Evolutionary conservation across 1,140 invertebrate genomes (phyloP).

Genomic region (Leguminivora glycinivorella): DNA sequence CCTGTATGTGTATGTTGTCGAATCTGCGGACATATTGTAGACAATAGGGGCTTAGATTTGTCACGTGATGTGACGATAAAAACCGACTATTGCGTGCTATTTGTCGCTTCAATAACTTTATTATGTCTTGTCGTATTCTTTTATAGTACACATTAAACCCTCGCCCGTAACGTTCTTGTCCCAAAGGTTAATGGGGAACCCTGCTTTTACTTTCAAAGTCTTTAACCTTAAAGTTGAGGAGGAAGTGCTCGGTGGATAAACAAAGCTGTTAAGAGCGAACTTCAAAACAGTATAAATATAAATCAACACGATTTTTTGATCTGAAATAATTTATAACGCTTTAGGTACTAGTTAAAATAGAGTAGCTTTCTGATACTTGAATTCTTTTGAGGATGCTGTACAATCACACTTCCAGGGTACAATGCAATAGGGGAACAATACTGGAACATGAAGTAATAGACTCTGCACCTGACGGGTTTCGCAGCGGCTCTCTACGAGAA

Average conservation of each 20-base stretch:
- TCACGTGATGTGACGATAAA: conserved; percentile 52
- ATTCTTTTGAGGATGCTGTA: background rate
- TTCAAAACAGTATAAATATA: background rate
- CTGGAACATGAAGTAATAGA: conserved; percentile 4
- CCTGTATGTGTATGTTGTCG: conserved; percentile 65
- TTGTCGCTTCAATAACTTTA: conserved; percentile 40
- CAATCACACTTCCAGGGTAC: background rate
- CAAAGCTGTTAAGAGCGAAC: conserved; percentile 10
- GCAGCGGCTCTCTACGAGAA: background rate
- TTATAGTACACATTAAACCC: conserved; percentile 41
- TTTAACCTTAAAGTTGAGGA: conserved; percentile 33
- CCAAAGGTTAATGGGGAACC: conserved; percentile 28
- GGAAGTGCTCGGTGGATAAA: background rate
- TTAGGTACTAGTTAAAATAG: background rate
- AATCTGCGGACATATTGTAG: conserved; percentile 52
- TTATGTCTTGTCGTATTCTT: conserved; percentile 36
- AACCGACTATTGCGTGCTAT: conserved; percentile 40
- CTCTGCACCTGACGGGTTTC: conserved; percentile 3
- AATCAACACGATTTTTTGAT: background rate
- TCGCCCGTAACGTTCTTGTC: conserved; percentile 28
- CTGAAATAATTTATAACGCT: background rate
- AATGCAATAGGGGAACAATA: background rate
- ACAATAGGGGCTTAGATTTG: conserved; percentile 56
- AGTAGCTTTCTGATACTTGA: background rate
- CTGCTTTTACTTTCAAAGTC: conserved; percentile 33